A percentile compares a stretch with the other conserved stretches of the same genome.
phyloP scores from a whole-genome alignment of 2,113 vertebrate genomes.

The Ancistrus triradiatus region DNA sequence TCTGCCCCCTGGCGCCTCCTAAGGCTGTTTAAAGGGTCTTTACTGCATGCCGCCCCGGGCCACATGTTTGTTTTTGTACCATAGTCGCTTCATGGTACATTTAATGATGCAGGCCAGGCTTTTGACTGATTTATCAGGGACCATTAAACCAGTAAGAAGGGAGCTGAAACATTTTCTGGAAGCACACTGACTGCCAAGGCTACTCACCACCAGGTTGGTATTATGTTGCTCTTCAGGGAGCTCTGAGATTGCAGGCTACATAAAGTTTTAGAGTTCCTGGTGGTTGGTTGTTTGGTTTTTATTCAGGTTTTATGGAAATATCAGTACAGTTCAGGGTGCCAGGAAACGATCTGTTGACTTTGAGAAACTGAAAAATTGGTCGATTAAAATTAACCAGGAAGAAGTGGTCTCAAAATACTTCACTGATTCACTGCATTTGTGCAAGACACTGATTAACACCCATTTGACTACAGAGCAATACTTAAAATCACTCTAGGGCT shows the following conservation, averaged over 20 bases:
- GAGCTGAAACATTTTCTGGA: slow-evolving; percentile 45
- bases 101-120: slow-evolving; percentile 50
- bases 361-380: slow-evolving; percentile 12
- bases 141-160: slow-evolving; percentile 45
- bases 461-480: slow-evolving; percentile 8
- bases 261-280: slow-evolving; percentile 46
- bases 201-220: slow-evolving; percentile 16
- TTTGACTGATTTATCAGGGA: slow-evolving; percentile 52
- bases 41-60: slow-evolving; percentile 36
- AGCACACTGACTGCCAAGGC: slow-evolving; percentile 36
- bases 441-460: background rate
- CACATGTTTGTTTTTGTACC: slow-evolving; percentile 49
- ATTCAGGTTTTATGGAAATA: slow-evolving; percentile 33
- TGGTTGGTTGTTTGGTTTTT: slow-evolving; percentile 36
- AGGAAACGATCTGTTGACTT: slow-evolving; percentile 25
- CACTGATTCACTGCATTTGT: background rate
- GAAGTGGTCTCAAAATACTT: background rate
- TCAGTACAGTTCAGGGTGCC: slow-evolving; percentile 11
- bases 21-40: slow-evolving; percentile 42
- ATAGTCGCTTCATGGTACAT: slow-evolving; percentile 44
- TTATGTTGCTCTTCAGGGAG: slow-evolving; percentile 31
- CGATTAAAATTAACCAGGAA: slow-evolving; percentile 8
- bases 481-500: slow-evolving; percentile 20
- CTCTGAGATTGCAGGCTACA: slow-evolving; percentile 34
- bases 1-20: slow-evolving; percentile 36